Percentiles rank a stretch among this genome's conserved stretches.
These are phyloP conservation scores for Plagodis dolabraria DNA, from an alignment of 2,888 invertebrate species.

Conservation along the genomic window DNA sequence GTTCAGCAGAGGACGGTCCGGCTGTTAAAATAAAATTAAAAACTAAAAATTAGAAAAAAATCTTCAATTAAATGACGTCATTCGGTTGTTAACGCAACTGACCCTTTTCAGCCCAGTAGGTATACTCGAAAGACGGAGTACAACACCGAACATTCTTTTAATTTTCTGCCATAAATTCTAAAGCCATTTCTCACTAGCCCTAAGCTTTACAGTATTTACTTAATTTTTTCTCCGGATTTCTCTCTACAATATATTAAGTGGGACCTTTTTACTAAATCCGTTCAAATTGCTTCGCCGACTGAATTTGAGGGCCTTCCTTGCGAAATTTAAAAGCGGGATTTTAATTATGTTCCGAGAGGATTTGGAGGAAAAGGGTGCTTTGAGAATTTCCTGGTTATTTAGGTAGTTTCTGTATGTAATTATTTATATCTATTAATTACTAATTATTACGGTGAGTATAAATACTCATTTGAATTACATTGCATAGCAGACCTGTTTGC, in stretches of 20 bases:
- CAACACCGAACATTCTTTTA: conserved; percentile 33
- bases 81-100: not conserved
- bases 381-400: conserved; percentile 23
- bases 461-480: too few relatives aligned
- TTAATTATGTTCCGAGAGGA: conserved; percentile 51
- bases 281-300: conserved; percentile 60
- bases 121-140: conserved; percentile 6
- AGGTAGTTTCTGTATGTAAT: conserved; percentile 18
- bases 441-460: too few relatives aligned
- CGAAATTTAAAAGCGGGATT: conserved; percentile 50
- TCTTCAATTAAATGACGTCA: too few relatives aligned
- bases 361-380: conserved; percentile 47
- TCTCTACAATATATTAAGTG: conserved; percentile 64
- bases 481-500: too few relatives aligned
- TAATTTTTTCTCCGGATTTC: conserved; percentile 51
- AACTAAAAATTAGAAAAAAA: too few relatives aligned
- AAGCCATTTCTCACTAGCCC: conserved; percentile 55
- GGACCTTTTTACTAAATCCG: conserved; percentile 64
- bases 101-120: conserved; percentile 9
- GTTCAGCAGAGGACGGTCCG: too few relatives aligned
- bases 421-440: conserved; percentile 12
- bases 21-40: too few relatives aligned
- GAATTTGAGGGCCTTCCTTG: conserved; percentile 46
- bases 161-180: conserved; percentile 55
- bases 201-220: conserved; percentile 57